Base-by-base conservation (phyloP, 1,140 invertebrate genomes). In the Trinorchestia longiramus region DNA sequence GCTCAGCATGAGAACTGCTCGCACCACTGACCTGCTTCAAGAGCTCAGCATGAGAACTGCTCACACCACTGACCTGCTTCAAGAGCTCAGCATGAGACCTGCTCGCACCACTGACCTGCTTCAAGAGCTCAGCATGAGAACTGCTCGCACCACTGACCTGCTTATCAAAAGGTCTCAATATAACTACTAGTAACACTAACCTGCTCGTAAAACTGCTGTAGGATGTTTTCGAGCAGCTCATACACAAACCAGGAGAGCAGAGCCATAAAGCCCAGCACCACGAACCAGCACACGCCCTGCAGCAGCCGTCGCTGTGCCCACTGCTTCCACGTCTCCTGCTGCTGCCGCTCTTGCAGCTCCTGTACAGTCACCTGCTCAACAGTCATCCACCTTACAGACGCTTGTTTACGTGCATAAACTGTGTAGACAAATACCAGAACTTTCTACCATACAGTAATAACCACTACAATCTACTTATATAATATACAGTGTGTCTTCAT, bases 211-310 rank as follows among this genome's bases (percentile, higher is more conserved):
- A 94, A 40, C 8, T 94, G 6, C 36, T 47, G 8, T 0, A 94
- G 92, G 11, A 94, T 23, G 92, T 94, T 94, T 40, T 94, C 92
- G 43, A 94, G 92, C 36, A 94, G 92, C 44, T 94, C 92, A 40
- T 94, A 94, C 41, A 94, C 92, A 45, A 94, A 94, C 92, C 92
- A 94, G 43, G 92, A 6, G 44, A 94, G 92, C 4, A 94, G 92
- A 45, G 92, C 92, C 92, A 94, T 94, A 44, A 94, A 94, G 92
- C 92, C 43, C 11, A 94, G 43, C 92, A 94, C 92, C 43, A 94
- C 92, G 4, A 94, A 47, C 92, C 92, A 94, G 44, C 92, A 94
- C 8, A 94, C 43, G 41, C 28, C 0, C 92, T 94, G 92, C 44
- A 94, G 36, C 43, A 43, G 36, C 41, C 92, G 92, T 6, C 44